These are phyloP conservation scores for Syrista parreyssii DNA, from an alignment of 2,888 invertebrate species.

Conservation along the genomic window DNA sequence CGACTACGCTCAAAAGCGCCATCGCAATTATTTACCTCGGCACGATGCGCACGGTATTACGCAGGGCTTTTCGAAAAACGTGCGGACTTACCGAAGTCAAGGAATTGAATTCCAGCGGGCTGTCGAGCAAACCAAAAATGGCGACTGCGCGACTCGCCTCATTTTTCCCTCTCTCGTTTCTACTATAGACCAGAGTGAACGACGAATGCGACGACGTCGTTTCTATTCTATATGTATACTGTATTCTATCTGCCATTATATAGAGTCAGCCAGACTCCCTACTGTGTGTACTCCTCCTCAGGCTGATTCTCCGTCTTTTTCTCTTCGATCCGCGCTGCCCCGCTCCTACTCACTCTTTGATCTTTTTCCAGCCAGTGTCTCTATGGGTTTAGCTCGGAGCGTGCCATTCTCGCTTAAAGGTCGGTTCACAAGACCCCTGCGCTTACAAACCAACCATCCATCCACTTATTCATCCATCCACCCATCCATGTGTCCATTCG, in stretches of 20 bases:
- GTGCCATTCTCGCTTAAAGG: background rate
- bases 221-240: background rate
- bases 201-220: background rate
- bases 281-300: background rate
- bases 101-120: slow-evolving; percentile 5
- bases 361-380: background rate
- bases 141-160: slow-evolving; percentile 14
- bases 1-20: slow-evolving; percentile 2
- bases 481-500: background rate
- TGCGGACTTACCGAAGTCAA: background rate
- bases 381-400: background rate
- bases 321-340: background rate
- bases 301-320: background rate
- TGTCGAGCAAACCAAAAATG: slow-evolving; percentile 23
- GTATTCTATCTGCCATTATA: background rate
- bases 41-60: background rate
- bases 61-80: background rate
- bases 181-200: background rate
- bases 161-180: slow-evolving; percentile 7
- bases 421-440: background rate
- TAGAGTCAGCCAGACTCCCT: background rate
- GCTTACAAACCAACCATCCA: background rate
- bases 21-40: background rate
- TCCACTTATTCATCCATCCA: background rate
- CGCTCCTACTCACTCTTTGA: background rate